Conservation (phyloP, 2,888 invertebrate genomes). For the Tetanocera ferruginea region DNA sequence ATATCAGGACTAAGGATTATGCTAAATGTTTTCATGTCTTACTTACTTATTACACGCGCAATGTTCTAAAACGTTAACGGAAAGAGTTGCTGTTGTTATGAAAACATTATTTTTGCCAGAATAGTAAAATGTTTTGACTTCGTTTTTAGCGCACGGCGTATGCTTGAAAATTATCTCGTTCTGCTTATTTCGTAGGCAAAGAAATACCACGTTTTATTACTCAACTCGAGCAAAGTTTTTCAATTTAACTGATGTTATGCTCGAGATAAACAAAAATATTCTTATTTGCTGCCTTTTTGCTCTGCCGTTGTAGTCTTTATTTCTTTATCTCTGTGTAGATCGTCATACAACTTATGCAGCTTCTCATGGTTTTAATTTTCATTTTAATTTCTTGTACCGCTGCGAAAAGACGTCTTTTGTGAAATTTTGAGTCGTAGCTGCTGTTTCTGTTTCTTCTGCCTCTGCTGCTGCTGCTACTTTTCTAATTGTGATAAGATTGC, state of each 20-base stretch:
- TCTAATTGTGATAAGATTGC: constrained; percentile 49
- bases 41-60: background rate
- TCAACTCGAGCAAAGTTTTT: constrained; percentile 16
- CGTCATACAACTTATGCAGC: constrained; percentile 15
- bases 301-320: constrained; percentile 43
- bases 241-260: constrained; percentile 42
- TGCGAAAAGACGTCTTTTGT: constrained; percentile 6
- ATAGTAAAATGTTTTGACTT: no score
- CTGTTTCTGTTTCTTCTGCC: constrained; percentile 27
- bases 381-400: constrained; percentile 7
- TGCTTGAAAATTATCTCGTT: constrained; percentile 13
- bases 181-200: background rate
- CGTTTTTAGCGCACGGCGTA: constrained; percentile 19
- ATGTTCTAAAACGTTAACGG: background rate
- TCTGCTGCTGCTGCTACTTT: constrained; percentile 52
- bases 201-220: constrained; percentile 18
- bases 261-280: constrained; percentile 38
- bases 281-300: background rate
- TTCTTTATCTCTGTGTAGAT: constrained; percentile 42
- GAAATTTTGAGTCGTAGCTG: constrained; percentile 23
- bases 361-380: background rate
- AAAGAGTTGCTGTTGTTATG: background rate
- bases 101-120: background rate
- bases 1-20: background rate
- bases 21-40: background rate